phyloP scores from a whole-genome alignment of 2,113 vertebrate genomes.

The Malurus cyaneus region DNA sequence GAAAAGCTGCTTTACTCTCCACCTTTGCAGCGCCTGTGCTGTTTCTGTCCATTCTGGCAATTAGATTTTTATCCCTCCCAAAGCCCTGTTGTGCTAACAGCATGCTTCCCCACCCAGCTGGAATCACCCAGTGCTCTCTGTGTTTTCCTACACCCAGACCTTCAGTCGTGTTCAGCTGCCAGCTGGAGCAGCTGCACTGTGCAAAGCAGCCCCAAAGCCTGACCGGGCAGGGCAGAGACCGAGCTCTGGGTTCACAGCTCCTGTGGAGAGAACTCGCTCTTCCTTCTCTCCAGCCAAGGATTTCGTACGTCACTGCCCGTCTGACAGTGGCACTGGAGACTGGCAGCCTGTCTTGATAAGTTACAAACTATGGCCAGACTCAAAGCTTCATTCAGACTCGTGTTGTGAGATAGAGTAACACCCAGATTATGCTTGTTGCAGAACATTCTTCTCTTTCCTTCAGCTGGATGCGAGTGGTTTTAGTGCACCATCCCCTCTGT shows the following conservation, averaged over 20 bases:
- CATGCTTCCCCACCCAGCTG: neutral
- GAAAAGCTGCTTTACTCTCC: neutral
- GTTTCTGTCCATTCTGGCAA: neutral
- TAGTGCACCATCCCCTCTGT: neutral
- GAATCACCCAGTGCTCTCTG: neutral
- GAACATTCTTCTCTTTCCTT: neutral
- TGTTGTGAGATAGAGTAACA: neutral
- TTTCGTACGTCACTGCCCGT: rapidly evolving
- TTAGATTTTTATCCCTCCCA: neutral
- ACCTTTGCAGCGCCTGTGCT: neutral
- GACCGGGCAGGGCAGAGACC: neutral
- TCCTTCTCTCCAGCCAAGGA: neutral
- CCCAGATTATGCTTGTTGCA: neutral
- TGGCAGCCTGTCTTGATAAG: neutral
- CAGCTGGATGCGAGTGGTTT: rapidly evolving
- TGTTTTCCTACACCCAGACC: neutral
- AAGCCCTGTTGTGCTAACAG: neutral
- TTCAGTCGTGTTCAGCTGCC: neutral
- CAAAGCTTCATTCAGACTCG: neutral
- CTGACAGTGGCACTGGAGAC: neutral
- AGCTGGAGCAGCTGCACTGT: neutral
- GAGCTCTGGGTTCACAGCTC: rapidly evolving
- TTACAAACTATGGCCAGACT: neutral
- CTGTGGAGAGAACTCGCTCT: neutral
- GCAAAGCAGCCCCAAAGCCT: neutral